A percentile compares a stretch with the other conserved stretches of the same genome.
Evolutionary conservation across 2,888 invertebrate genomes (phyloP).

Genomic region (Crematogaster levior): DNA sequence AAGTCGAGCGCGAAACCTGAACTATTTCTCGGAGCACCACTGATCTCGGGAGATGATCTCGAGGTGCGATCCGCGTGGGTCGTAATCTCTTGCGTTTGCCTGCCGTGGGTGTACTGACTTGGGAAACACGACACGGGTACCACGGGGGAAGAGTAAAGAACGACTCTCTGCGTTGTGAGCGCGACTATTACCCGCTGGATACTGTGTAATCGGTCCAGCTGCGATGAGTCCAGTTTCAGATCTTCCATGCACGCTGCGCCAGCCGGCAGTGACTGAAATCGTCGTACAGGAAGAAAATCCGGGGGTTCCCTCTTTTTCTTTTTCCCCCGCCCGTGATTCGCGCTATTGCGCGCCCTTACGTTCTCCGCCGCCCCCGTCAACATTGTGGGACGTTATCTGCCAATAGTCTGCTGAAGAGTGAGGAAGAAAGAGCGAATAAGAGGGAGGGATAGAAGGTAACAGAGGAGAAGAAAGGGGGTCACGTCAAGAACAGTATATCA

Average conservation of each 20-base stretch:
- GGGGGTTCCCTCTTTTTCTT: slow-evolving; percentile 71
- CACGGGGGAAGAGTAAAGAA: neutral
- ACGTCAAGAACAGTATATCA: slow-evolving; percentile 83
- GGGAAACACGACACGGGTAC: slow-evolving; percentile 5
- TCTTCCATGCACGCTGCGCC: slow-evolving; percentile 64
- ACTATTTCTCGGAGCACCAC: neutral
- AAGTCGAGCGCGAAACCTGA: neutral
- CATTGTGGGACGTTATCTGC: slow-evolving; percentile 12
- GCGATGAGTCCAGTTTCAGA: slow-evolving; percentile 62
- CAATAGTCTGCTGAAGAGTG: slow-evolving; percentile 12
- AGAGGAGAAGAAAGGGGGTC: slow-evolving; percentile 67
- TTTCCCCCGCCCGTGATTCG: slow-evolving; percentile 57
- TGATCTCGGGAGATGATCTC: neutral
- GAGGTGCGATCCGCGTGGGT: neutral
- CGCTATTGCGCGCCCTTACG: slow-evolving; percentile 24
- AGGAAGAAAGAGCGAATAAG: slow-evolving; percentile 14
- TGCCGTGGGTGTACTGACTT: neutral
- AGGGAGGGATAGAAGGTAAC: slow-evolving; percentile 61
- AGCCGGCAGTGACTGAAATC: slow-evolving; percentile 49
- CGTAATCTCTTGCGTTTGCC: neutral
- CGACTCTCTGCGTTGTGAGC: slow-evolving; percentile 18
- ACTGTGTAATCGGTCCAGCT: slow-evolving; percentile 47
- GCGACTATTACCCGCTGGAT: slow-evolving; percentile 21
- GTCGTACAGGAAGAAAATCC: slow-evolving; percentile 71
- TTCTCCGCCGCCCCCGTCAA: slow-evolving; percentile 1